Conservation (phyloP, 2,113 vertebrate species). For the Python bivittatus region DNA sequence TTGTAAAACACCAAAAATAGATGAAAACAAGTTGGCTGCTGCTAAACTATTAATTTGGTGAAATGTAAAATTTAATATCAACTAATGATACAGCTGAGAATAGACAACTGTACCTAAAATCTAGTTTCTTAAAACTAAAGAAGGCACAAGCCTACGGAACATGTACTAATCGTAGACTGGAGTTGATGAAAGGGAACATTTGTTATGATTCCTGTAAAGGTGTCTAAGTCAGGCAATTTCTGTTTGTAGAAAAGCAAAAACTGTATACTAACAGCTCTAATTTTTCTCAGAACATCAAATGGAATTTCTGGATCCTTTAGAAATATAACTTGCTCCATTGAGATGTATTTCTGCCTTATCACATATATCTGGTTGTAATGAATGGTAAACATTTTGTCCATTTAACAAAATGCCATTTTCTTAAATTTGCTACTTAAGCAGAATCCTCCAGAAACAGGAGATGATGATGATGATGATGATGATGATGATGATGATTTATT, state of each 20-base stretch:
- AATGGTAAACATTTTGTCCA: neutral
- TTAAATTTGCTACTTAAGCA: neutral
- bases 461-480: neutral
- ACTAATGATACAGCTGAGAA: constrained; percentile 6
- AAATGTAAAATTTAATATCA: constrained; percentile 13
- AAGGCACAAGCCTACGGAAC: neutral
- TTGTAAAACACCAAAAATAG: constrained; percentile 7
- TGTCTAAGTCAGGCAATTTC: neutral
- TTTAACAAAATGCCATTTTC: neutral
- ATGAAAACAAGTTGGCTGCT: constrained; percentile 27
- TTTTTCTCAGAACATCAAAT: neutral
- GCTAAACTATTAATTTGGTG: neutral
- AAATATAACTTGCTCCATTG: neutral
- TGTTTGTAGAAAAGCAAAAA: neutral
- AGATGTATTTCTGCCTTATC: neutral
- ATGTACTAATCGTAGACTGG: neutral
- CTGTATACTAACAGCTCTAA: neutral
- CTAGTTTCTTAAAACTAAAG: neutral
- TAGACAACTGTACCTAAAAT: neutral
- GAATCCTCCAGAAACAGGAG: neutral
- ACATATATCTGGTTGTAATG: neutral
- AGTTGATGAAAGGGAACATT: neutral
- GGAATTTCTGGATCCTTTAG: neutral
- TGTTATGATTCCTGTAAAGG: neutral
- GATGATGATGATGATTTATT: neutral